Percentiles rank a stretch among this genome's conserved stretches.
Evolutionary conservation across 2,888 invertebrate species (phyloP).

Genomic region (Callimorpha dominula): DNA sequence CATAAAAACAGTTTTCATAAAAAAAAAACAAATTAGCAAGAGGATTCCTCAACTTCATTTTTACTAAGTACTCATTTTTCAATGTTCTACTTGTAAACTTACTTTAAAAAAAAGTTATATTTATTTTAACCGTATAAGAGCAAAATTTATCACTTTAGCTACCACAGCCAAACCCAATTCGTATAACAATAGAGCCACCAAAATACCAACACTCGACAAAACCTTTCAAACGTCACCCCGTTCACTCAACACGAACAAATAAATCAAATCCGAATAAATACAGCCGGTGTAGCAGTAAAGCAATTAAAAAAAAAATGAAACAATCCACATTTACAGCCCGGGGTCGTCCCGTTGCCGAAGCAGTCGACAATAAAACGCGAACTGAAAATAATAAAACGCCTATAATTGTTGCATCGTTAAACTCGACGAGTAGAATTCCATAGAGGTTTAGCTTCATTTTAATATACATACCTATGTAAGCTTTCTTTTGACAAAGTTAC

Average conservation of each 20-base stretch:
- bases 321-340: constrained; percentile 79
- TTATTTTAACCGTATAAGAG: too few species aligned
- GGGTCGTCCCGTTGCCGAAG: constrained; percentile 45
- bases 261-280: constrained; percentile 52
- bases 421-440: constrained; percentile 45
- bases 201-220: background rate
- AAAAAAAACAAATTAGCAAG: too few species aligned
- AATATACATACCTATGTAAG: constrained; percentile 1
- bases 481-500: too few species aligned
- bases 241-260: constrained; percentile 34
- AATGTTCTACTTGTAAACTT: too few species aligned
- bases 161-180: background rate
- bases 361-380: constrained; percentile 64
- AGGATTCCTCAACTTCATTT: too few species aligned
- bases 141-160: background rate
- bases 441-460: constrained; percentile 21
- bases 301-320: constrained; percentile 74
- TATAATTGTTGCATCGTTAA: constrained; percentile 68
- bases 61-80: too few species aligned
- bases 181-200: background rate
- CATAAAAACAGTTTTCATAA: too few species aligned
- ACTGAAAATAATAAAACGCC: constrained; percentile 50
- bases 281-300: constrained; percentile 58
- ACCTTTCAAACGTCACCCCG: constrained; percentile 12
- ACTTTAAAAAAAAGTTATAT: too few species aligned